Evolutionary conservation across 2,888 invertebrate species (phyloP), one percentile per base, ranked within the genome.

Genomic region (Plagodis pulveraria): DNA sequence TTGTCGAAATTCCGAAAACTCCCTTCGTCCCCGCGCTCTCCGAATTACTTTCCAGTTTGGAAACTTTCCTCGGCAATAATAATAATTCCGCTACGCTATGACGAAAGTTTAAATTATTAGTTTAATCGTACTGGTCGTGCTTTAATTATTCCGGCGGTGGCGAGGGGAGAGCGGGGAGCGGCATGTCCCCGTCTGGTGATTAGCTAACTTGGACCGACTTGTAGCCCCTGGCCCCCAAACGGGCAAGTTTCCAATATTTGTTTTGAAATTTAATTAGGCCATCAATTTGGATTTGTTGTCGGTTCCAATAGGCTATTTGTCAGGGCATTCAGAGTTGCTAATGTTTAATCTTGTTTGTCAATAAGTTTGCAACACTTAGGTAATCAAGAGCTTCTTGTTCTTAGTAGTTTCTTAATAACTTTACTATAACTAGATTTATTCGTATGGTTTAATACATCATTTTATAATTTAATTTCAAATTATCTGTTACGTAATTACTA

Each of bases 31-130:
- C 75, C 73, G 74, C 69, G 69, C 72, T 57, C 62, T 62, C 69
- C 76, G 84, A 87, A 91, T 91, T 91, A 89, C 90, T 91, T 91
- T 89, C 87, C 80, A 88, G 89, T 88, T 86, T 85, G 70, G 76
- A 83, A 90, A 90, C 82, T 90, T 91, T 86, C 77, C 72, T 72
- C 74, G 78, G 79, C 83, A 87, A 89, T 89, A 88, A 89, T 89
- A 90, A 91, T 91, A 91, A 91, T 86, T 90, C 81, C 72, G 81
- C 85, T 83, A 76, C 79, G 86, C 84, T 86, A 86, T 86, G 89
- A 87, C 86, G 85, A 87, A 90, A 91, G 86, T 90, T 91, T 86
- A 88, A 91, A 89, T 89, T 91, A 90, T 91, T 91, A 89, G 89
- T 89, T 89, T 86, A 90, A 90, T 91, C 86, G 84, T 73, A 85